Conservation (phyloP, 2,797 vertebrate genomes). For the Phyllotis vaccarum region DNA sequence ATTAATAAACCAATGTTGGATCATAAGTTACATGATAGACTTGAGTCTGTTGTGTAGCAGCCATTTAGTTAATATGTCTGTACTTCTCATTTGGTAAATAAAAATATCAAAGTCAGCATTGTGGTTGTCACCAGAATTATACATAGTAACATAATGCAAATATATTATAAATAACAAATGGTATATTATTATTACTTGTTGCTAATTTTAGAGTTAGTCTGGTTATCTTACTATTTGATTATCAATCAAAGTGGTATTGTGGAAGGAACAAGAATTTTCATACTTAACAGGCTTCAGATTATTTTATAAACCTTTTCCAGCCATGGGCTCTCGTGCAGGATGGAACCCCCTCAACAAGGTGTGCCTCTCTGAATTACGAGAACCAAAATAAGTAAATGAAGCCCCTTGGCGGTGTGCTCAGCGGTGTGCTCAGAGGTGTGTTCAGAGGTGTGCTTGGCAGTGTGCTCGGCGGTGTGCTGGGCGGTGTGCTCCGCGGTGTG, state of each 20-base stretch:
- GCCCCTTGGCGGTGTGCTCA: neutral
- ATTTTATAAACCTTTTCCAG: neutral
- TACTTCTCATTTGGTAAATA: neutral
- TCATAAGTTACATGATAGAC: neutral
- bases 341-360: neutral
- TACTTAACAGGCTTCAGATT: neutral
- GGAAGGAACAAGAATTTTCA: neutral
- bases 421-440: no score
- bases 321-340: neutral
- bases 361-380: neutral
- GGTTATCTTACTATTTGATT: slow-evolving; percentile 10
- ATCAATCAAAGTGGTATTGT: slow-evolving; percentile 35
- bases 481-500: no score
- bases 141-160: neutral
- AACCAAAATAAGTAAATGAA: neutral
- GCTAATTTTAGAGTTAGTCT: slow-evolving; percentile 28
- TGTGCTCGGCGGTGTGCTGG: no score
- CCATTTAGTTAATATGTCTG: neutral
- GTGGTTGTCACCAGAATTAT: neutral
- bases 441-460: no score
- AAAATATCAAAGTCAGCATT: neutral
- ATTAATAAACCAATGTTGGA: neutral
- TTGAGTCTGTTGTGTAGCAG: neutral
- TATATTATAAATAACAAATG: neutral
- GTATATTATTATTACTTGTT: neutral